Percentiles rank a stretch among this genome's conserved stretches.
phyloP scores from a whole-genome alignment of 1,140 invertebrate species.

The Cydia strobilella region DNA sequence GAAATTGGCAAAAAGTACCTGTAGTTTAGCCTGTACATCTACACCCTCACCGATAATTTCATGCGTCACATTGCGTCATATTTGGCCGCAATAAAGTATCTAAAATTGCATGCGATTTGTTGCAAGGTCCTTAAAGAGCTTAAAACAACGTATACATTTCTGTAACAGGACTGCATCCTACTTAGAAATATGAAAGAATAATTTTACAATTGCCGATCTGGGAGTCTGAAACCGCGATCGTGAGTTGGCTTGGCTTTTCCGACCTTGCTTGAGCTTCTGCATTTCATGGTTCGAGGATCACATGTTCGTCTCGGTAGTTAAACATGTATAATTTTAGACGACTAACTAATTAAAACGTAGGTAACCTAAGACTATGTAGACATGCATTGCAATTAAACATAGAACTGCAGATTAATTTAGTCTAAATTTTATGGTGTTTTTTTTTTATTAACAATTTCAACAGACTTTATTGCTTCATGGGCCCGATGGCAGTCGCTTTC shows the following conservation, averaged over 20 bases:
- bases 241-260: not conserved
- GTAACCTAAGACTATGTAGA: not conserved
- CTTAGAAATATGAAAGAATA: not conserved
- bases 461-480: too few species aligned
- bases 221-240: not conserved
- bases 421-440: not conserved
- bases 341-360: not conserved
- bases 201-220: not conserved
- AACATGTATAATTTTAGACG: not conserved
- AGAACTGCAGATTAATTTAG: not conserved
- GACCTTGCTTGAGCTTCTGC: slow-evolving; percentile 5
- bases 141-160: too few species aligned
- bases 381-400: not conserved
- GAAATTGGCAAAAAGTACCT: not conserved
- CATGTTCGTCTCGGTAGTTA: not conserved
- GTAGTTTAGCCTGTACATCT: too few species aligned
- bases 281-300: slow-evolving; percentile 9
- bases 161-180: not conserved
- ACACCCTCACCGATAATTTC: too few species aligned
- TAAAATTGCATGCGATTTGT: too few species aligned
- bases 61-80: too few species aligned
- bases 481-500: too few species aligned
- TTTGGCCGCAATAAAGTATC: too few species aligned
- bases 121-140: too few species aligned
- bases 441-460: not conserved